Base-by-base conservation (phyloP, 2,113 vertebrate species). In the Grammomys surdaster region DNA sequence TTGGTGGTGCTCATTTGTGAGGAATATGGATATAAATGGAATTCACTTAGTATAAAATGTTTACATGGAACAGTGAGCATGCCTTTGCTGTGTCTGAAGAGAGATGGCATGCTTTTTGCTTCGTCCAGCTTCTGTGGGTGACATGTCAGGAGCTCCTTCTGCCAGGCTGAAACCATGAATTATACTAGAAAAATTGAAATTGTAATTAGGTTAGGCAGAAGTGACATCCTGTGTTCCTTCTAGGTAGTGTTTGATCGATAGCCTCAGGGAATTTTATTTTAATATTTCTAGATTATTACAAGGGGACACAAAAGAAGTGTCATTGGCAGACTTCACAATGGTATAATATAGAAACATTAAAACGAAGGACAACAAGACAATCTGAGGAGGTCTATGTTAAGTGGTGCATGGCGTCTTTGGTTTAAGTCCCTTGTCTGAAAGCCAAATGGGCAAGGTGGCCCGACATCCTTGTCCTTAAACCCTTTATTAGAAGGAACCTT, bases 11-110 rank as follows among this genome's bases (percentile, higher is more conserved):
- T 88, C 17, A 67, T 54, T 97, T 90, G n/a, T 94, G 95, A 95
- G 88, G 60, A 8, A 73, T 24, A 73, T 56, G 95, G 77, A 73
- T 43, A 31, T 26, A 95, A 88, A 36, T 81, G 24, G 81, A 94
- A 94, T 97, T 96, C 93, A 91, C 93, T 94, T 60, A 51, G 26
- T 90, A 58, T 97, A 86, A 88, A 97, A 95, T 97, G 95, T 96
- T 97, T 90, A 96, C 92, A 98, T 60, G 95, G 90, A 88, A 95
- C 88, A 97, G 11, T 95, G 92, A 96, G 69, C 96, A 95, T 20
- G 17, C 69, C 89, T 97, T 76, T 72, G 86, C 91, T 90, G 75
- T 93, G 96, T 96, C 91, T 95, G 96, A 94, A 95, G 92, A 96
- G 70, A 93, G 91, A 90, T 31, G 0, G 60, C 11, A 69, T 3